A percentile compares a stretch with the other conserved stretches of the same genome.
phyloP scores from a whole-genome alignment of 2,888 invertebrate species.

The Tortricodes alternella region DNA sequence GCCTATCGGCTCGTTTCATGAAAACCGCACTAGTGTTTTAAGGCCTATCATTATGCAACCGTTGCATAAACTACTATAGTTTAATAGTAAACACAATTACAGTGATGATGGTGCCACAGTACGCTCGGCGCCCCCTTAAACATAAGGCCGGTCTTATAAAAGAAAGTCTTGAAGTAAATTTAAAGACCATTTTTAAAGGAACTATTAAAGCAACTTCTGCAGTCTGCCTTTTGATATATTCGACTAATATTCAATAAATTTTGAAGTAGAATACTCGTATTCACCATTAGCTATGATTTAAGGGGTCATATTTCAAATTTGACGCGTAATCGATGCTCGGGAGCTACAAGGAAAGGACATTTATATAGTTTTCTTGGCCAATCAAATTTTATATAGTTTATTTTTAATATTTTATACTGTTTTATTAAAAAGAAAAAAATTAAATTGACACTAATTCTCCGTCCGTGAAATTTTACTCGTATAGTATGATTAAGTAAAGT shows the following conservation, averaged over 20 bases:
- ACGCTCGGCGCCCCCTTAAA: too few species aligned
- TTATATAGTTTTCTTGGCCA: conserved; percentile 21
- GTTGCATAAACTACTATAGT: too few species aligned
- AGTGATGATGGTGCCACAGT: too few species aligned
- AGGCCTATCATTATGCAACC: too few species aligned
- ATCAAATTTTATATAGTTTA: not conserved
- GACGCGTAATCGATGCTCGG: conserved; percentile 63
- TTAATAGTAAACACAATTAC: too few species aligned
- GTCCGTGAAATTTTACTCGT: too few species aligned
- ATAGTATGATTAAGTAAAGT: too few species aligned
- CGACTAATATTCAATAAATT: conserved; percentile 67
- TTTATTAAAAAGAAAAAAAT: not conserved
- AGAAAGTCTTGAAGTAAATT: conserved; percentile 35
- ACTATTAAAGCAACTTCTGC: conserved; percentile 49
- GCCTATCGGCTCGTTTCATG: too few species aligned
- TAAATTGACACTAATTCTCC: too few species aligned
- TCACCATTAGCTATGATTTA: conserved; percentile 76
- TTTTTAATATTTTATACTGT: not conserved
- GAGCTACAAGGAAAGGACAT: conserved; percentile 55
- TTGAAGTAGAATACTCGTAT: conserved; percentile 69
- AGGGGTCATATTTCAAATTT: conserved; percentile 63
- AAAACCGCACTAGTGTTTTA: too few species aligned
- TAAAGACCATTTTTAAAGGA: conserved; percentile 33
- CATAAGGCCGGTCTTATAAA: conserved; percentile 19
- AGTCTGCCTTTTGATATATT: conserved; percentile 59